These are phyloP conservation scores for Pectinophora gossypiella DNA, from an alignment of 1,140 invertebrate genomes.

Conservation along the genomic window DNA sequence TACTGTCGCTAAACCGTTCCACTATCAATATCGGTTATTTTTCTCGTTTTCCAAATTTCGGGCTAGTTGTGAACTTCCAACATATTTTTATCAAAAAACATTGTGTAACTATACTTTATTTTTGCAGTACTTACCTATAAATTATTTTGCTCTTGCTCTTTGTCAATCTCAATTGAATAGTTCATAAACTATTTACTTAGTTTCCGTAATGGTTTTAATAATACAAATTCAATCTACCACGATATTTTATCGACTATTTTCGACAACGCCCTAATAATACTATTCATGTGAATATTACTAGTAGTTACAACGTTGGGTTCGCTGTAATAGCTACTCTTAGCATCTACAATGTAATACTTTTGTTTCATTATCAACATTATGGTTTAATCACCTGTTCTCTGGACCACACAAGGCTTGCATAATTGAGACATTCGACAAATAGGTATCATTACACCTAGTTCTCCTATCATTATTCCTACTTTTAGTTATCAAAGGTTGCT, in stretches of 20 bases:
- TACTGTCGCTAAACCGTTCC: conserved; percentile 35
- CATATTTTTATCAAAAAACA: too few species aligned
- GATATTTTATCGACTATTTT: conserved; percentile 46
- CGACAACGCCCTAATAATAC: conserved; percentile 50
- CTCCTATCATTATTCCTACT: conserved; percentile 32
- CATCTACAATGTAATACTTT: conserved; percentile 55
- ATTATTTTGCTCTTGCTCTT: too few species aligned
- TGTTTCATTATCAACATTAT: conserved; percentile 47
- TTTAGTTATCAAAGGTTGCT: conserved; percentile 21
- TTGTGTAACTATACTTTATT: too few species aligned
- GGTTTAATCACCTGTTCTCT: conserved; percentile 46
- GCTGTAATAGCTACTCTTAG: conserved; percentile 61
- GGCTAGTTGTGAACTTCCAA: too few species aligned
- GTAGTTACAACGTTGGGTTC: conserved; percentile 50
- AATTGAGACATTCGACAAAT: conserved; percentile 67
- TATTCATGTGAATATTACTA: conserved; percentile 57
- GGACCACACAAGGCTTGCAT: conserved; percentile 59
- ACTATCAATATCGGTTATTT: conserved; percentile 26
- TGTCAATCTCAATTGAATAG: too few species aligned
- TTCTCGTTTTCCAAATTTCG: too few species aligned
- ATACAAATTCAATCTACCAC: conserved; percentile 24
- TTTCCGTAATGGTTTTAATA: conserved; percentile 14
- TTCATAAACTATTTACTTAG: not conserved
- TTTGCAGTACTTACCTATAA: too few species aligned
- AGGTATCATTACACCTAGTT: conserved; percentile 44